Evolutionary conservation across 23 tunicate genomes (phyloP), one percentile per base, ranked within the genome.

Genomic region (Styela plicata): DNA sequence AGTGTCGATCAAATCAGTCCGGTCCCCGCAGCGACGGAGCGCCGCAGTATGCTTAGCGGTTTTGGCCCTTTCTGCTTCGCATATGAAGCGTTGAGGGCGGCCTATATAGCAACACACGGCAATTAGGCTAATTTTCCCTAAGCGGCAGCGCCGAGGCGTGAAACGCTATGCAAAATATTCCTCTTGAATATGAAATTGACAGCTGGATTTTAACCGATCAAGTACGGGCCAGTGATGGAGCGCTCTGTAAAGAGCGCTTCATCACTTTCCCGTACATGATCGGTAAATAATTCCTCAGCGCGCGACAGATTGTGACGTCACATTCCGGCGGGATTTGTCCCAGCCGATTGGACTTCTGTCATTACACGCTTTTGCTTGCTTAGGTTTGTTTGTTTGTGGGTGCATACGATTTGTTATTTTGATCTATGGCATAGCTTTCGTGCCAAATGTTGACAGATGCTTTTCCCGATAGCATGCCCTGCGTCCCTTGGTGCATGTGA

Each of bases 71-170:
- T 44, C 57, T 44, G 57, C 57, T 44, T 44, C 57, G 13, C 10
- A 44, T 44, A 44, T 44, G 57, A 44, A 44, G 57, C 57, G 57
- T 44, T 44, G 57, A 44, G 57, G 35, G 23, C 77, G 36, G 34
- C 35, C 24, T 28, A 71, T 28, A 76, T 22, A 22, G 64, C 64
- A 76, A 44, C 81, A 76, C 81, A 76, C 24, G 64, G 81, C 66
- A 44, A 76, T 76, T 76, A 76, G 53, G 37, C 32, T 76, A 25
- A 44, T 33, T 76, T 76, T 53, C 66, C 81, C 81, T 24, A 44
- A 76, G 81, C 81, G 81, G 81, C 64, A 23, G 28, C 64, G 64
- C 64, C 81, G 32, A 76, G 66, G 81, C 81, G 81, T 76, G 64
- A 76, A 53, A 76, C 63, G n/a, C 31, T 33, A 33, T 76, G 30